Percentiles rank a stretch among this genome's conserved stretches.
These are phyloP conservation scores for Aelia acuminata DNA, from an alignment of 2,888 invertebrate species.

Conservation along the genomic window DNA sequence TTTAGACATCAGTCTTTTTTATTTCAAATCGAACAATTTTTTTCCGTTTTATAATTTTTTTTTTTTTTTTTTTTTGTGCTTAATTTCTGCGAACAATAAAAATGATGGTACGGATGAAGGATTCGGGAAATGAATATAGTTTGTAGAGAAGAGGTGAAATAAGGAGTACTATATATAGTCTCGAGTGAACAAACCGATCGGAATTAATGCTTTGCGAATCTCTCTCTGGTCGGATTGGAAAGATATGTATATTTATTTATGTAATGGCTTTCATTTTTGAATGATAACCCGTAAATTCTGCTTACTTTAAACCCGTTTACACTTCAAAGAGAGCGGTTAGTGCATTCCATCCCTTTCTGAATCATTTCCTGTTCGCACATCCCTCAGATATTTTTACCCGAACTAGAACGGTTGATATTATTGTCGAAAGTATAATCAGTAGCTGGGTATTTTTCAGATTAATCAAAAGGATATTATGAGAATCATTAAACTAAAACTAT, in stretches of 20 bases:
- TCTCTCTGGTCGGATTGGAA: not conserved
- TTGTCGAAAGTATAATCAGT: not conserved
- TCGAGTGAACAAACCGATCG: not conserved
- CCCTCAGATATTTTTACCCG: not conserved
- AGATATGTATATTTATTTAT: not conserved
- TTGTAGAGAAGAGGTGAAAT: no score
- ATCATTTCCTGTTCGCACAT: not conserved
- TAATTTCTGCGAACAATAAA: no score
- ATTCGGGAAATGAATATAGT: no score
- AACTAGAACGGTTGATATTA: not conserved
- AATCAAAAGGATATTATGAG: not conserved
- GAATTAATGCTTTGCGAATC: not conserved
- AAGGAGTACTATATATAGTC: no score
- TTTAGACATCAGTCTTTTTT: no score
- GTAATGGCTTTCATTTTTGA: not conserved
- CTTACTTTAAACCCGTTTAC: constrained; percentile 4
- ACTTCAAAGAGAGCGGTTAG: not conserved
- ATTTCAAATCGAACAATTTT: no score
- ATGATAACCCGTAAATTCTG: not conserved
- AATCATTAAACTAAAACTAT: not conserved
- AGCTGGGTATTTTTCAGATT: not conserved
- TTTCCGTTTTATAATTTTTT: no score
- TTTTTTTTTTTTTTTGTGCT: no score
- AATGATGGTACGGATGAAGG: no score
- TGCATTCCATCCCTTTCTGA: not conserved